Percentiles rank a stretch among this genome's conserved stretches.
phyloP scores from a whole-genome alignment of 2,113 vertebrate genomes.

The Megaptera novaeangliae region DNA sequence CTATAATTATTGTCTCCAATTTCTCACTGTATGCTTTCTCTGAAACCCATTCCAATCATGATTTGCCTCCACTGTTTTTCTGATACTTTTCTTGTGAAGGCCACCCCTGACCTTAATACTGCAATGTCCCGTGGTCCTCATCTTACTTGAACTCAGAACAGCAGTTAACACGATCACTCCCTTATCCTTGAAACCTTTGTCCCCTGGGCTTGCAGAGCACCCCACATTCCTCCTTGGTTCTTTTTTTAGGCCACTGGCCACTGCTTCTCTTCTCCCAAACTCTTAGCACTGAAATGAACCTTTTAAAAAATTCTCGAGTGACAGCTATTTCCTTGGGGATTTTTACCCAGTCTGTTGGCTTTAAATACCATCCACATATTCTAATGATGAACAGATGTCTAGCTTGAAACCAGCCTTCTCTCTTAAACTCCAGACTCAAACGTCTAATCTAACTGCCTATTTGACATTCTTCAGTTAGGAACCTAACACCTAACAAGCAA shows the following conservation, averaged over 20 bases:
- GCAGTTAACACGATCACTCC: background rate
- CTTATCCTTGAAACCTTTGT: background rate
- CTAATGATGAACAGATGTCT: background rate
- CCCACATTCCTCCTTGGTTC: background rate
- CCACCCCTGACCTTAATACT: background rate
- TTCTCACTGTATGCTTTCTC: background rate
- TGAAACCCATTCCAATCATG: background rate
- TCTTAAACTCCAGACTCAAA: background rate
- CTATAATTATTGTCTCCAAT: background rate
- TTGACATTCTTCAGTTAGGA: background rate
- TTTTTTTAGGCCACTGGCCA: background rate
- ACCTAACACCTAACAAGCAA: background rate
- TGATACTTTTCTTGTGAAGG: background rate
- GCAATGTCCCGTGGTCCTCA: background rate
- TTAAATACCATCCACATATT: background rate
- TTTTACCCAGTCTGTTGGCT: background rate
- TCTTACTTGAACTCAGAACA: too few species aligned
- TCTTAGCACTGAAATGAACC: background rate
- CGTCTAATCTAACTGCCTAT: background rate
- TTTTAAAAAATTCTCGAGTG: background rate
- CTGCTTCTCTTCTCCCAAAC: background rate
- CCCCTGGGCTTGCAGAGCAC: background rate
- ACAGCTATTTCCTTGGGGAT: background rate
- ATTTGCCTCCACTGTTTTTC: background rate
- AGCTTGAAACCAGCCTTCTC: background rate